phyloP scores from a whole-genome alignment of 2,113 vertebrate genomes.

The Campylomormyrus tamandua region DNA sequence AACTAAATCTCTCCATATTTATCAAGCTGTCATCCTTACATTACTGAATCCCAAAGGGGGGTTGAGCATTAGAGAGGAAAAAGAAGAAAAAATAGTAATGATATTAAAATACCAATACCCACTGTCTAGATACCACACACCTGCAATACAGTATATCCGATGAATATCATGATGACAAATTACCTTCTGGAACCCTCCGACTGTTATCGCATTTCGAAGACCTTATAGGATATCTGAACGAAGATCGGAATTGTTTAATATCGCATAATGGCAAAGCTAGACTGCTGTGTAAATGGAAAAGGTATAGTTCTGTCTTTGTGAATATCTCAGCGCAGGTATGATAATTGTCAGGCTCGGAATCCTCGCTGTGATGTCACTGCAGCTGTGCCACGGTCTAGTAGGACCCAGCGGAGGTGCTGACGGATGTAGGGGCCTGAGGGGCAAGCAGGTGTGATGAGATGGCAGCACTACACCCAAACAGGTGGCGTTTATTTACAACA shows the following conservation, averaged over 20 bases:
- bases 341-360: neutral
- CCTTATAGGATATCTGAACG: slow-evolving; percentile 6
- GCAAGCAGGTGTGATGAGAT: neutral
- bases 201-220: slow-evolving; percentile 4
- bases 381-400: neutral
- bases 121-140: neutral
- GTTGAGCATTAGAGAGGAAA: neutral
- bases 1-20: slow-evolving; percentile 1
- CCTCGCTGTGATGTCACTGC: neutral
- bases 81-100: neutral
- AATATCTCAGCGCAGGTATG: neutral
- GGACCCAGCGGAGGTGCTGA: neutral
- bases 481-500: neutral
- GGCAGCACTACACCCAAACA: neutral
- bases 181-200: neutral
- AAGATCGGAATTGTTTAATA: slow-evolving; percentile 13
- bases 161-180: slow-evolving; percentile 17
- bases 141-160: neutral
- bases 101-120: neutral
- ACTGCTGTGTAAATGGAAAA: neutral
- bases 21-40: neutral
- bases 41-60: neutral
- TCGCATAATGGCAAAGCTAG: neutral
- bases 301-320: neutral
- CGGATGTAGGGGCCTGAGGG: neutral